phyloP scores from a whole-genome alignment of 2,888 invertebrate species.

The Crioceris asparagi region DNA sequence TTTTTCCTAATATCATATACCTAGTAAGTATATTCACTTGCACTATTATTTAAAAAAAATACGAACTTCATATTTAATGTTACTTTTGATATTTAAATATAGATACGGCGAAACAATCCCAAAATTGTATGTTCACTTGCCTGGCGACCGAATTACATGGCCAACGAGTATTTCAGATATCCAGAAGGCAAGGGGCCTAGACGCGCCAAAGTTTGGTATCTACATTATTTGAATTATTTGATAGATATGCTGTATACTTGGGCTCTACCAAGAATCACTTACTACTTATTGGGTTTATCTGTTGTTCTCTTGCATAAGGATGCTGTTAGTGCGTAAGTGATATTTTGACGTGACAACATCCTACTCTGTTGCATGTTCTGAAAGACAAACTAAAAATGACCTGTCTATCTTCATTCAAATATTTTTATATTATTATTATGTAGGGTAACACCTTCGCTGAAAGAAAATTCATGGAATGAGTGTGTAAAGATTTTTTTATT shows the following conservation, averaged over 20 bases:
- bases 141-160: constrained; percentile 59
- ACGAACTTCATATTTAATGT: too few relatives aligned
- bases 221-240: constrained; percentile 39
- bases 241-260: constrained; percentile 48
- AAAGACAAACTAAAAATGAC: background rate
- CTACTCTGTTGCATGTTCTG: too few relatives aligned
- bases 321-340: constrained; percentile 51
- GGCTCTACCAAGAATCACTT: constrained; percentile 47
- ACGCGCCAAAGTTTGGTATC: constrained; percentile 39
- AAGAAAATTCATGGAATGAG: too few relatives aligned
- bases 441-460: too few relatives aligned
- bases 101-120: constrained; percentile 57
- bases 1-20: constrained; percentile 60
- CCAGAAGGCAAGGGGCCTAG: constrained; percentile 41
- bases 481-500: too few relatives aligned
- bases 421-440: background rate
- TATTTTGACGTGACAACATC: too few relatives aligned
- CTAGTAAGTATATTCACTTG: constrained; percentile 40
- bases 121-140: constrained; percentile 64
- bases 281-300: constrained; percentile 51
- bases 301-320: constrained; percentile 65
- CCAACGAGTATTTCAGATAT: constrained; percentile 47
- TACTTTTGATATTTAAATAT: constrained; percentile 18
- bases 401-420: background rate
- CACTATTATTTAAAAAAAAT: constrained; percentile 7